These are phyloP conservation scores for Lepidocolaptes lacrymiger DNA, from an alignment of 2,797 vertebrate genomes.

Conservation along the genomic window DNA sequence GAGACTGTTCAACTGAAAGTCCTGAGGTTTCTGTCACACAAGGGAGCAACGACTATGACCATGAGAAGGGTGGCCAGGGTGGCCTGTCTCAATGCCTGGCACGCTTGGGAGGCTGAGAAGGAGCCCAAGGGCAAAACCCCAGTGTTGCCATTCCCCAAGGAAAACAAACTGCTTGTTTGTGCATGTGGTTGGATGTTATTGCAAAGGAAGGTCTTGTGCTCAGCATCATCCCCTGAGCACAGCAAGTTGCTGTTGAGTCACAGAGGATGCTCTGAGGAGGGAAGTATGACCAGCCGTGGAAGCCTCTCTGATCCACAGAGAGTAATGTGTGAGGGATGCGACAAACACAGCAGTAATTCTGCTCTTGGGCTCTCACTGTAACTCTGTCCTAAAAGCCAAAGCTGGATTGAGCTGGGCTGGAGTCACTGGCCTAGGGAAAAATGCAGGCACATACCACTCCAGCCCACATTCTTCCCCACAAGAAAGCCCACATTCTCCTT, in stretches of 20 bases:
- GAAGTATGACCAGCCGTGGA: background rate
- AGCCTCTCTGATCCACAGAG: background rate
- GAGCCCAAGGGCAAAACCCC: background rate
- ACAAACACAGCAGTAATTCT: background rate
- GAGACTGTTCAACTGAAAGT: background rate
- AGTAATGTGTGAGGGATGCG: background rate
- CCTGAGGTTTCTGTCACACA: background rate
- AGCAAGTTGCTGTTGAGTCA: background rate
- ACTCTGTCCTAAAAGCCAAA: slow-evolving; percentile 5
- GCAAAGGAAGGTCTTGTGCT: background rate
- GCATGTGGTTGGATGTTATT: background rate
- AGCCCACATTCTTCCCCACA: slow-evolving; percentile 61
- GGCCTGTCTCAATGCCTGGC: background rate
- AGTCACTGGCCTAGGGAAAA: slow-evolving; percentile 48
- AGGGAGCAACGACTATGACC: background rate
- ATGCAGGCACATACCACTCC: slow-evolving; percentile 59
- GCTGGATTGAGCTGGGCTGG: slow-evolving; percentile 56
- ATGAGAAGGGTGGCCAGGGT: background rate
- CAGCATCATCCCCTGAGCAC: background rate
- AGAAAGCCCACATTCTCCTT: slow-evolving; percentile 50
- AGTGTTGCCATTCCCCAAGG: background rate
- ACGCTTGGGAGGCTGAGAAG: background rate
- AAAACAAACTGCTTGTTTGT: background rate
- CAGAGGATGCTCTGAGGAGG: background rate
- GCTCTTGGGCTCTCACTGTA: background rate